Base-by-base conservation (phyloP, 2,797 vertebrate genomes). In the Enteromius radiatus region DNA sequence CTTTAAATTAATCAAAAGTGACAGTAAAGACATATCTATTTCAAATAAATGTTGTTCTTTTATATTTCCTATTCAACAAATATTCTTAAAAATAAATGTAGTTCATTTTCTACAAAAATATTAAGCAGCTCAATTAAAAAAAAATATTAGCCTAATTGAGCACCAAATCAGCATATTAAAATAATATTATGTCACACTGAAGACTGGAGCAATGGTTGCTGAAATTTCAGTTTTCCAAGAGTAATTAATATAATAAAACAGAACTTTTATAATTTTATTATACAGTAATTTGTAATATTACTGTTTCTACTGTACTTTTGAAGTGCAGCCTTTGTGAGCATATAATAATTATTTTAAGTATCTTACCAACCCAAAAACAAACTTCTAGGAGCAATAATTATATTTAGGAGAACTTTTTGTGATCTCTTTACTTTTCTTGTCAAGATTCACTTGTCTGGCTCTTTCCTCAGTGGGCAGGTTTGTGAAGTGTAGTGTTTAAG, bases 361-460 rank as follows among this genome's bases (percentile, higher is more conserved):
- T 26, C 7, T 3, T 23, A 23, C 36, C 5, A 49, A 19, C 5
- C 17, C 47, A 7, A 49, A 49, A n/a, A 54, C 3, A 52, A 52
- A 2, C 19, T n/a, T 54, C 52, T 69, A 45, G 23, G 17, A 19
- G 4, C 28, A 28, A 47, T 11, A 2, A 8, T 70, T 10, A 28
- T 45, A 26, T 26, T 15, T 17, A 69, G 45, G 6, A 70, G 0
- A 70, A 47, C 14, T 28, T 43, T 70, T 70, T 70, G 3, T 28
- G 14, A 26, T 26, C 26, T 26, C 26, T 23, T 69, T n/a, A 23
- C 8, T 28, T 47, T 71, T 49, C 23, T 71, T 76, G 81, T 83
- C 81, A 70, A 31, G 65, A 52, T 78, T 31, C 38, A 61, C 81
- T 61, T 38, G 64, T 76, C 31, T 67, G 70, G 21, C 49, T 79